phyloP scores from a whole-genome alignment of 2,888 invertebrate genomes.

The Idaea aversata region DNA sequence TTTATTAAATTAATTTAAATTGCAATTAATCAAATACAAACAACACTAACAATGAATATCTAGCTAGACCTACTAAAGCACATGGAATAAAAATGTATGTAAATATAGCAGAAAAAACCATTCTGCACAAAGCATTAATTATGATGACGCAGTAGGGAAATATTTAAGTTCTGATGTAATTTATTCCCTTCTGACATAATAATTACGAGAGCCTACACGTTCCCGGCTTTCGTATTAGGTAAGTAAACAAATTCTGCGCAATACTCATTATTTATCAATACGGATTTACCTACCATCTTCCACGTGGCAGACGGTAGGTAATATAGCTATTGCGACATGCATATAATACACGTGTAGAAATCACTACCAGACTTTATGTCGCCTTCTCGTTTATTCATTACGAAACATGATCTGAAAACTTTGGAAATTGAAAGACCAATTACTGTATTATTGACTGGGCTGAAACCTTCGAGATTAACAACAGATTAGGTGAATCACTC shows the following conservation, averaged over 20 bases:
- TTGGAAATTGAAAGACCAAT: constrained; percentile 5
- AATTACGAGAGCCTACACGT: not conserved
- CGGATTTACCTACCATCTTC: constrained; percentile 21
- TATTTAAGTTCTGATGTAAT: not conserved
- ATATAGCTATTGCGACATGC: constrained; percentile 23
- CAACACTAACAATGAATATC: no score
- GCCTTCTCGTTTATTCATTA: constrained; percentile 23
- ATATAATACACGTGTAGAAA: constrained; percentile 27
- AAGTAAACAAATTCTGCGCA: constrained; percentile 32
- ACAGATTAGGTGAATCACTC: not conserved
- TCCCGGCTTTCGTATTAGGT: not conserved
- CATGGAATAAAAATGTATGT: no score
- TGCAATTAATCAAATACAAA: not conserved
- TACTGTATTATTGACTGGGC: not conserved
- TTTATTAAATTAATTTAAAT: no score
- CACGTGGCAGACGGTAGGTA: constrained; percentile 36
- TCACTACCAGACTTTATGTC: constrained; percentile 38
- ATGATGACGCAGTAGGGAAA: not conserved
- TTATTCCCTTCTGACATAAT: not conserved
- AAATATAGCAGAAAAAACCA: not conserved
- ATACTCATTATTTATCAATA: constrained; percentile 26
- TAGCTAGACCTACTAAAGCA: no score
- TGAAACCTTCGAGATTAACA: not conserved
- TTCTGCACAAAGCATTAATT: not conserved
- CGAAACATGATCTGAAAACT: constrained; percentile 13